Evolutionary conservation across 2,797 vertebrate species (phyloP), one percentile per base, ranked within the genome.

Genomic region (Chrysocyon brachyurus): DNA sequence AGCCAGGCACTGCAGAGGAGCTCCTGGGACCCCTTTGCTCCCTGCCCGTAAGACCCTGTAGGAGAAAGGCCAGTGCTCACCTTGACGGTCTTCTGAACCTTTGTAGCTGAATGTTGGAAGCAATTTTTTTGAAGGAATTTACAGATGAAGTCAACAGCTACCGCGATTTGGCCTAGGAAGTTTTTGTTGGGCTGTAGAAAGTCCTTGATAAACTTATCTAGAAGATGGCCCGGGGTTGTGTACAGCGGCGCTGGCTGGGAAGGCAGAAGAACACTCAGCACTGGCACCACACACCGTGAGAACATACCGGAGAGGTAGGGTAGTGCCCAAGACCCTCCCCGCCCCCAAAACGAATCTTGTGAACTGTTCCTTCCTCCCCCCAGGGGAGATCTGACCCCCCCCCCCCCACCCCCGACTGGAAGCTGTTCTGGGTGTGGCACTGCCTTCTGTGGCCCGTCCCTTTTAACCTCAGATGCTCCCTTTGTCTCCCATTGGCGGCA

Each of bases 131-230:
- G 83, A 54, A 98, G 96, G 81, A 98, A 98, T 0, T 0, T 5
- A 14, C 87, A 56, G 97, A 97, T 92, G n/a, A 56, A 19, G 5
- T 90, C 7, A 1, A 98, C 66, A 1, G 91, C 93, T 3, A 0
- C 19, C 1, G 1, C 1, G 16, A 90, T 31, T 59, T 97, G 93
- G 0, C 40, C 1, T 3, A 92, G 84, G 77, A 97, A 97, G 0
- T 0, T 0, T 10, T 73, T 5, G 31, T 40, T 0, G 6, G 97
- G 98, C 84, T 98, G 89, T 21, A 98, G 98, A 61, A 97, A 97
- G 54, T 95, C 61, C 26, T 54, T 0, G 84, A 97, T 93, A 89
- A 97, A 97, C 9, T 46, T 91, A 36, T 97, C 87, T 22, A 98
- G 94, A 6, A 2, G 77, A 4, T 90, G 91, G 33, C 90, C 84